phyloP scores from a whole-genome alignment of 2,888 invertebrate species.

The Ochlodes sylvanus region DNA sequence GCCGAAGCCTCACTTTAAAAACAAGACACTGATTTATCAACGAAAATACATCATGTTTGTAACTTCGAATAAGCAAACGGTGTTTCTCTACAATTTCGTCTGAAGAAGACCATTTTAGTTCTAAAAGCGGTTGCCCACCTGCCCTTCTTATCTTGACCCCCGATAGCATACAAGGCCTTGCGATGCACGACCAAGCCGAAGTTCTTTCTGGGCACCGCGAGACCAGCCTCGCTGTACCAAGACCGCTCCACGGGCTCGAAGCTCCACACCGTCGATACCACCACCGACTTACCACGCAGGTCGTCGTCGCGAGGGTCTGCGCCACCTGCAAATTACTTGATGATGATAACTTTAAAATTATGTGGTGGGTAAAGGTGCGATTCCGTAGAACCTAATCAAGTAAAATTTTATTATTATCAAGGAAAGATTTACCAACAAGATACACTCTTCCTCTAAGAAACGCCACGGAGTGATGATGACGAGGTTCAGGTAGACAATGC shows the following conservation, averaged over 20 bases:
- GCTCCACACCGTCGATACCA: slow-evolving; percentile 88
- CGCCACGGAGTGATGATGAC: slow-evolving; percentile 88
- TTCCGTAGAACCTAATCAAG: no score
- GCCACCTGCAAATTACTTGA: slow-evolving; percentile 71
- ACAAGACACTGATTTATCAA: no score
- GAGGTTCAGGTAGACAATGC: slow-evolving; percentile 88
- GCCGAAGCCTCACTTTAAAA: no score
- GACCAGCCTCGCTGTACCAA: slow-evolving; percentile 87
- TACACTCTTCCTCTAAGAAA: slow-evolving; percentile 87
- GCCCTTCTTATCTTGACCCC: slow-evolving; percentile 88
- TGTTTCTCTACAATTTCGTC: no score
- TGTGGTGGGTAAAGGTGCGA: no score
- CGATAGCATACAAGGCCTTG: slow-evolving; percentile 88
- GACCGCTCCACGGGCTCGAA: slow-evolving; percentile 86
- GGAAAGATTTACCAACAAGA: slow-evolving; percentile 83
- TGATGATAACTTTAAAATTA: no score
- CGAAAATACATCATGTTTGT: no score
- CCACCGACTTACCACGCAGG: slow-evolving; percentile 81
- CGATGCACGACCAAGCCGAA: slow-evolving; percentile 88
- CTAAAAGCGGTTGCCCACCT: slow-evolving; percentile 57
- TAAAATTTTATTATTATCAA: background rate
- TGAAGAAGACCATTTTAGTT: no score
- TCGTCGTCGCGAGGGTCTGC: slow-evolving; percentile 87
- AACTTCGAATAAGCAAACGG: no score
- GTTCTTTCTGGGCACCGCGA: slow-evolving; percentile 87